Base-by-base conservation (phyloP, 2,888 invertebrate species). In the Synergus laeviventris region DNA sequence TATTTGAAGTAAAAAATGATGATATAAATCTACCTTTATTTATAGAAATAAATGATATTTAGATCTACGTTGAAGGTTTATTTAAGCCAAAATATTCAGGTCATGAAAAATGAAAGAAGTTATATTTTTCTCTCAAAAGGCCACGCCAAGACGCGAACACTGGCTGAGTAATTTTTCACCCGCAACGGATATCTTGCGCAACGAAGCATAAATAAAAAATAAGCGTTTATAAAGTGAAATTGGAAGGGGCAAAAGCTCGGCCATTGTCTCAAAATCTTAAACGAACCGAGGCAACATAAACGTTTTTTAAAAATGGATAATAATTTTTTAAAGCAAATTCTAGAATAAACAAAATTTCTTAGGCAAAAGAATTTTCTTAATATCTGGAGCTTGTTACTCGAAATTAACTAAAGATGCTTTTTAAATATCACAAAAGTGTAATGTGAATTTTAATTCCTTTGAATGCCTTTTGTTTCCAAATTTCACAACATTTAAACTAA, bases 191-290 rank as follows among this genome's bases (percentile, higher is more conserved):
- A 45, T 70, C 49, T 70, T 49, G 45, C n/a, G 36, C 70, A 49
- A 70, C 31, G 49, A 70, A 70, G 70, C 70, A 70, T 49, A 70
- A 49, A 70, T 70, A 49, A 70, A 70, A 70, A 45, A 49, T 70
- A 70, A 24, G n/a, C 31, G 16, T 31, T 70, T 36, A 70, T 49
- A 70, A 36, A 70, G 70, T 49, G 66, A 61, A 61, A 9, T 61
- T 42, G 24, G 18, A 75, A 45, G 1, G 36, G 39, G 18, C 4
- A 31, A 38, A 70, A 74, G 38, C 45, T 54, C 31, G 70, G 54
- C 49, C n/a, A 16, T 31, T 31, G 73, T n/a, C 74, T 24, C 42
- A 56, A 64, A 62, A 60, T 59, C 31, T 36, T 21, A 21, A 73
- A 49, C 14, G 39, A 59, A 73, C 36, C 60, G 14, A 61, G 49